Evolutionary conservation across 2,113 vertebrate species (phyloP).

Genomic region (Chrysochloris asiatica): DNA sequence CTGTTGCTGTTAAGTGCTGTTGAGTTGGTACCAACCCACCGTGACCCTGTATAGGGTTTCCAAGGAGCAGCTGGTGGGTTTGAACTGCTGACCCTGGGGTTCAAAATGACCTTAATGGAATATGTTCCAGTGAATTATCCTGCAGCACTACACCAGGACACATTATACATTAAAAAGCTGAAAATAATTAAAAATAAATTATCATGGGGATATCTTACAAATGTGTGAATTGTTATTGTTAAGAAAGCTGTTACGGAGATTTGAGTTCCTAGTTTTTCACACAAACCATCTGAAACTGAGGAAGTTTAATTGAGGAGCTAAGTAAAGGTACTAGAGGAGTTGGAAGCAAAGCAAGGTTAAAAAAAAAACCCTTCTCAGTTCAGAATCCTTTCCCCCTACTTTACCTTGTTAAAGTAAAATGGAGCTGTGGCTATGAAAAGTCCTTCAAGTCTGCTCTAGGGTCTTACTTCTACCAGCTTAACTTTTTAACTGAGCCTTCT

Average conservation of each 20-base stretch:
- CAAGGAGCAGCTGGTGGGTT: too few species aligned
- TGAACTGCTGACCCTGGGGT: too few species aligned
- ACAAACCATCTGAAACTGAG: accelerated
- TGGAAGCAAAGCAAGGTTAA: not conserved
- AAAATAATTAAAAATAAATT: constrained; percentile 1
- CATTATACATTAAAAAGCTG: not conserved
- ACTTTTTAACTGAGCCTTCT: constrained; percentile 8
- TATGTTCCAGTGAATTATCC: too few species aligned
- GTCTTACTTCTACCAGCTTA: not conserved
- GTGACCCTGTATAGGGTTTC: too few species aligned
- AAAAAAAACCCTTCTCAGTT: not conserved
- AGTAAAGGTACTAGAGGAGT: not conserved
- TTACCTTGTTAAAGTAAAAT: not conserved
- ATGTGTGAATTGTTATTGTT: not conserved
- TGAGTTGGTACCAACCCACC: too few species aligned
- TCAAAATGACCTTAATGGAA: too few species aligned
- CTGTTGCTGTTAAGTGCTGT: too few species aligned
- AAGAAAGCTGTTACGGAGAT: not conserved
- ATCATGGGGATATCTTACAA: not conserved
- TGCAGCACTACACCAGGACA: too few species aligned
- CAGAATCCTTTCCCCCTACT: not conserved
- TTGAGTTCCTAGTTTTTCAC: not conserved
- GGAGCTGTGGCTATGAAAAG: not conserved
- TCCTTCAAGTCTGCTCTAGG: not conserved
- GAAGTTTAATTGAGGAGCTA: not conserved